phyloP scores from a whole-genome alignment of 2,113 vertebrate genomes.

The Lontra canadensis region DNA sequence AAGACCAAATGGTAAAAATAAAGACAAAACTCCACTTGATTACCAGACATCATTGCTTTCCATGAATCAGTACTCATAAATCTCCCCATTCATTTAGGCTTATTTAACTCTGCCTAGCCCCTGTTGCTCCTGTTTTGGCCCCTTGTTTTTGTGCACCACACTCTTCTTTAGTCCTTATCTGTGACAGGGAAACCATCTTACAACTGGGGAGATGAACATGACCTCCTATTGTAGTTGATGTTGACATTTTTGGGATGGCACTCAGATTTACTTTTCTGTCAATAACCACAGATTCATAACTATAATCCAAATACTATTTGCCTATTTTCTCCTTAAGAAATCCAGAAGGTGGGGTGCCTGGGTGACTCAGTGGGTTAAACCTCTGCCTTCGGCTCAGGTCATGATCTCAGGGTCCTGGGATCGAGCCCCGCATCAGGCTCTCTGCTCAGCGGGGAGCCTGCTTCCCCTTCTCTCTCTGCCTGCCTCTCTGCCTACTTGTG shows the following conservation, averaged over 20 bases:
- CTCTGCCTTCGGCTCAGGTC: too few species aligned
- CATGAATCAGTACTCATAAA: background rate
- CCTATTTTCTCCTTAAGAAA: slow-evolving; percentile 24
- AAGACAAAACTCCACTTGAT: background rate
- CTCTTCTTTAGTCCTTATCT: background rate
- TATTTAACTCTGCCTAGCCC: background rate
- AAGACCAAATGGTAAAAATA: background rate
- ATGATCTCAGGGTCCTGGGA: too few species aligned
- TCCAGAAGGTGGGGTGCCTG: background rate
- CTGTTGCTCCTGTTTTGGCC: background rate
- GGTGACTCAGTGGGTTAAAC: too few species aligned
- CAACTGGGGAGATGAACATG: background rate
- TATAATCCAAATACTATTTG: background rate
- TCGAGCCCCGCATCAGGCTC: too few species aligned
- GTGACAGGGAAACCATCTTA: background rate
- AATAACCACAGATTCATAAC: background rate
- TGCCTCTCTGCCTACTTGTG: too few species aligned
- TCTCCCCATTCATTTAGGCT: background rate
- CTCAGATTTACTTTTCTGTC: background rate
- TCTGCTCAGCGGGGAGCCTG: too few species aligned
- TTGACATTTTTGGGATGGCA: slow-evolving; percentile 3
- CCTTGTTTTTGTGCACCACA: background rate
- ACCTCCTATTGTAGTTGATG: background rate
- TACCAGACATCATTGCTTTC: background rate
- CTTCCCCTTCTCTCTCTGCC: too few species aligned